Evolutionary conservation across 2,113 vertebrate species (phyloP).

Genomic region (Dissostichus mawsoni): DNA sequence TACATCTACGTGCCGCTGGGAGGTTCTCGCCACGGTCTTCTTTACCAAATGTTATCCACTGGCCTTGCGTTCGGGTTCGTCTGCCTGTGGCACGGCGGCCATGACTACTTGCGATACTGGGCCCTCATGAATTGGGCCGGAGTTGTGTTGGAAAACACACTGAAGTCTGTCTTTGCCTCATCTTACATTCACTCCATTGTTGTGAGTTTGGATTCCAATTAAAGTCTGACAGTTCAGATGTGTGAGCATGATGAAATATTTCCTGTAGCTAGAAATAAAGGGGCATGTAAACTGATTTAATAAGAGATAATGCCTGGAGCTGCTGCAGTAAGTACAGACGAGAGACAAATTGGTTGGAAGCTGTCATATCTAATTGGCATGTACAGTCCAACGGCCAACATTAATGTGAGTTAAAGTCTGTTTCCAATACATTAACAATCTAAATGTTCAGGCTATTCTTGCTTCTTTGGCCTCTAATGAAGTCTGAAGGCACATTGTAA

Average conservation of each 20-base stretch:
- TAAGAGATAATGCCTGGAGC: constrained; percentile 30
- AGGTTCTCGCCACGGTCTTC: constrained; percentile 87
- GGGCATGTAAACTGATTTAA: constrained; percentile 36
- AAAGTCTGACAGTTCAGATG: background rate
- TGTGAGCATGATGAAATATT: constrained; percentile 27
- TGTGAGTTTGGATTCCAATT: constrained; percentile 83
- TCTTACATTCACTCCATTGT: constrained; percentile 77
- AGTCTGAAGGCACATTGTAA: constrained; percentile 27
- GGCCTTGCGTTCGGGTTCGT: constrained; percentile 92
- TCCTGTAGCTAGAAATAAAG: constrained; percentile 38
- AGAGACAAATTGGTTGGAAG: constrained; percentile 19
- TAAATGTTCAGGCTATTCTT: background rate
- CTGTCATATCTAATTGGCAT: constrained; percentile 43
- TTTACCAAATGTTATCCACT: constrained; percentile 87
- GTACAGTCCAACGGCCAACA: constrained; percentile 18
- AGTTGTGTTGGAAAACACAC: constrained; percentile 86
- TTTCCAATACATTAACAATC: constrained; percentile 15
- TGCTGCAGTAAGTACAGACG: constrained; percentile 8
- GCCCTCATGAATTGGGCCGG: constrained; percentile 94
- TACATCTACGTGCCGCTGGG: constrained; percentile 96
- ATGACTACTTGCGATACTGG: constrained; percentile 94
- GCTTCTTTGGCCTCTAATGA: constrained; percentile 24
- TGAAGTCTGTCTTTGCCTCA: constrained; percentile 82
- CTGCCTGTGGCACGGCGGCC: constrained; percentile 95
- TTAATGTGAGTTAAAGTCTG: constrained; percentile 28